phyloP scores from a whole-genome alignment of 2,888 invertebrate genomes.

The Drosophila emarginata region DNA sequence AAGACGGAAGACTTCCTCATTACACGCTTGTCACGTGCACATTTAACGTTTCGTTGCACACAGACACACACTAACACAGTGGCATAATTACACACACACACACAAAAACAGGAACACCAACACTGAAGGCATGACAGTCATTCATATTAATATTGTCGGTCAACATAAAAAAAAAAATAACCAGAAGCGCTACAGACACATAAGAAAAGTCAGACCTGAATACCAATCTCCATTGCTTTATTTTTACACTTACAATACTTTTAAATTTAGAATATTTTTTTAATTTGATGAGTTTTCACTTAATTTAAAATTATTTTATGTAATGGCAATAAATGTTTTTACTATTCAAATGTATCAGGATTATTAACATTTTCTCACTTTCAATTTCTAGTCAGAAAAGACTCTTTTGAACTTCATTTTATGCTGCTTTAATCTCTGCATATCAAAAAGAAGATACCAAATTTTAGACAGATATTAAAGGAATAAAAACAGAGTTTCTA shows the following conservation, averaged over 20 bases:
- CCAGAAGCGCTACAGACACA: conserved; percentile 22
- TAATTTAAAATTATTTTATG: background rate
- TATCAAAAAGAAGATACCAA: too few species aligned
- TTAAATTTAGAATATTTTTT: conserved; percentile 10
- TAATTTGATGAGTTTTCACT: background rate
- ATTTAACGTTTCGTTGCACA: conserved; percentile 72
- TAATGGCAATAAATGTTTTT: too few species aligned
- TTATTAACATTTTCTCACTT: too few species aligned
- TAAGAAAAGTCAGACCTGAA: conserved; percentile 30
- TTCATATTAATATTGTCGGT: conserved; percentile 73
- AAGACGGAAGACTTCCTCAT: conserved; percentile 69
- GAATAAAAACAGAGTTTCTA: too few species aligned
- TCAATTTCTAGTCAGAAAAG: too few species aligned
- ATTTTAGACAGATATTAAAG: too few species aligned
- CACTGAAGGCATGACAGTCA: conserved; percentile 59
- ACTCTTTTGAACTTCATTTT: too few species aligned
- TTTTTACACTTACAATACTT: background rate
- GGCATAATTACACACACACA: conserved; percentile 36
- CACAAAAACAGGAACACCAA: conserved; percentile 40
- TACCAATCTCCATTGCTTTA: conserved; percentile 30
- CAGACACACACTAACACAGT: conserved; percentile 37
- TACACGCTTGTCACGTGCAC: conserved; percentile 78
- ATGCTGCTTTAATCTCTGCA: too few species aligned
- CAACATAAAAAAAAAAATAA: conserved; percentile 41
- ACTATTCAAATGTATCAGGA: too few species aligned